Base-by-base conservation (phyloP, 2,797 vertebrate genomes). In the Sebastes matsubarae region DNA sequence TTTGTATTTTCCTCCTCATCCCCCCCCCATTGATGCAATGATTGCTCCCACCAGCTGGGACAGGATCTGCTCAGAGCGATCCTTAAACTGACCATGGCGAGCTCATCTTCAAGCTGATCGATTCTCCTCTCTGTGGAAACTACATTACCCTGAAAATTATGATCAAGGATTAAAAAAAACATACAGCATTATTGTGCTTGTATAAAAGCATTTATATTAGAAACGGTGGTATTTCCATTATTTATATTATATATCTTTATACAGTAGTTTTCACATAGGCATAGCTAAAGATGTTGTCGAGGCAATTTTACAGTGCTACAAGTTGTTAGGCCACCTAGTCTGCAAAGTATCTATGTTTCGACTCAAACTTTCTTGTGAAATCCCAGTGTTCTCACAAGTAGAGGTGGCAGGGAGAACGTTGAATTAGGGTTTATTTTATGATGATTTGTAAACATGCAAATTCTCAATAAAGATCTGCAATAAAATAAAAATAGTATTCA, bases 121-220 rank as follows among this genome's bases (percentile, higher is more conserved):
- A 88, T 87, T 84, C 67, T 79, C 60, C 46, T 54, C 73, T 83
- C 72, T 67, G 69, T 42, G 59, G 68, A 76, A 72, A 84, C 54
- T 60, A 46, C 80, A 83, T 84, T 38, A 77, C 30, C 22, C 58
- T 82, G 58, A 46, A 46, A 46, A 46, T 46, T 46, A 46, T 46
- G 42, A 46, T 46, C 42, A 46, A 46, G 42, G 42, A 18, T 46
- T 7, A 46, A 46, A 46, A 46, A 46, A 46, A 67, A 59, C 50
- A 64, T 38, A 13, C 30, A 54, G 29, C 8, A 46, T 46, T 46
- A 8, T 46, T 46, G 16, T 46, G 14, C 14, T 46, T 46, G 16
- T 46, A 46, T 18, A 27, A 55, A 54, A 20, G 2, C 16, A 24
- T 64, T 46, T 18, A 46, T 46, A 18, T 46, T 18, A 46, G 42